A percentile compares a stretch with the other conserved stretches of the same genome.
These are phyloP conservation scores for Diachrysia chrysitis DNA, from an alignment of 2,888 invertebrate genomes.

Conservation along the genomic window DNA sequence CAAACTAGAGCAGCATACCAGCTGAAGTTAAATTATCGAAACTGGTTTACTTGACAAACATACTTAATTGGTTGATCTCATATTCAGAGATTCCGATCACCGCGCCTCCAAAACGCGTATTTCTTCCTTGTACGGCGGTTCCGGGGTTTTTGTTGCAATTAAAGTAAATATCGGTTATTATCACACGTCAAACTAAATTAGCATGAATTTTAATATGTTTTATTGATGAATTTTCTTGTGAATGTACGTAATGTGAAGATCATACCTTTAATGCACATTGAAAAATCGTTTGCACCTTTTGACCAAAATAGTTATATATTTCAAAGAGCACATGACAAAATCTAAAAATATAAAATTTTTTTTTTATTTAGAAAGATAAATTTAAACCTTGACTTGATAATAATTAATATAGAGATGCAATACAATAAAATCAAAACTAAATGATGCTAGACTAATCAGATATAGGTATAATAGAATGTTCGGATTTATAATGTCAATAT, in stretches of 20 bases:
- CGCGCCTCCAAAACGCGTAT: slow-evolving; percentile 32
- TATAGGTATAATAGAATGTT: slow-evolving; percentile 9
- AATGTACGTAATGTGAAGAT: not conserved
- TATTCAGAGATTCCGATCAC: slow-evolving; percentile 36
- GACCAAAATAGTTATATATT: too few species aligned
- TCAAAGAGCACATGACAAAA: too few species aligned
- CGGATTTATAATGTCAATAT: slow-evolving; percentile 33
- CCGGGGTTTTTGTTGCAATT: slow-evolving; percentile 43
- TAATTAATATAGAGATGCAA: not conserved
- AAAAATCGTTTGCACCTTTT: too few species aligned
- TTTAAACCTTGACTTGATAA: not conserved
- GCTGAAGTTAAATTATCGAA: slow-evolving; percentile 32
- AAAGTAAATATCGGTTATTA: slow-evolving; percentile 21
- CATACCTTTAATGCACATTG: too few species aligned
- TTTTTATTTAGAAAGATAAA: not conserved
- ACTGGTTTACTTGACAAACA: slow-evolving; percentile 42
- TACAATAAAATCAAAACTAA: not conserved
- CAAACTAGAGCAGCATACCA: slow-evolving; percentile 51
- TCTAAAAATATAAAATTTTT: slow-evolving; percentile 1
- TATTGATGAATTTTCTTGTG: slow-evolving; percentile 7
- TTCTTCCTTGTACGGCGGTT: slow-evolving; percentile 34
- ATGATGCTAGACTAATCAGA: slow-evolving; percentile 19
- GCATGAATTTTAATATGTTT: slow-evolving; percentile 8
- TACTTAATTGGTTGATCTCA: slow-evolving; percentile 38
- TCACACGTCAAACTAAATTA: not conserved